Conservation (phyloP, 2,113 vertebrate genomes). For the Cyphomyrus plagiostoma region DNA sequence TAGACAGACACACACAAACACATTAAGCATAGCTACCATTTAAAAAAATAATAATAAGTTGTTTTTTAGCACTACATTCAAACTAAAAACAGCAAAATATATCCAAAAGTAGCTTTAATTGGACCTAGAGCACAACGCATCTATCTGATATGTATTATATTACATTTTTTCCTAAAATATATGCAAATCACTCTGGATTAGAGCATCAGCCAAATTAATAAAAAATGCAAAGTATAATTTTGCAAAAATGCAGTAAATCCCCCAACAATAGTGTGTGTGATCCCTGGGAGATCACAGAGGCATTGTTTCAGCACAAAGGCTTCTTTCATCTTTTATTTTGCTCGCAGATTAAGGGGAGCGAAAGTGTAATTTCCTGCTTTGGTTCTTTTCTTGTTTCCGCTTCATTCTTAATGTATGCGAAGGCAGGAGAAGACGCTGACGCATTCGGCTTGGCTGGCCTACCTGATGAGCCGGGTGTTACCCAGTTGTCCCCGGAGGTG, state of each 20-base stretch:
- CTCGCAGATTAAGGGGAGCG: neutral
- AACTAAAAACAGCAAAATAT: neutral
- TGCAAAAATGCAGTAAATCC: neutral
- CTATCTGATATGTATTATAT: neutral
- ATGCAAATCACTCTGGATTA: neutral
- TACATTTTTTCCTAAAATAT: no score
- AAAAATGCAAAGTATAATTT: conserved; percentile 1
- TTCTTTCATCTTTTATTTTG: neutral
- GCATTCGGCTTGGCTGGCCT: neutral
- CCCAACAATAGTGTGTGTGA: neutral
- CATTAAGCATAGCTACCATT: neutral
- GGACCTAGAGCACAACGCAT: neutral
- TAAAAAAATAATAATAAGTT: neutral
- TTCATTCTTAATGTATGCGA: neutral
- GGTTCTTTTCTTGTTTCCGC: neutral
- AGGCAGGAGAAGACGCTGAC: neutral
- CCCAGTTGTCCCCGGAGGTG: neutral
- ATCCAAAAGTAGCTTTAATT: neutral
- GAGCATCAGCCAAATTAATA: neutral
- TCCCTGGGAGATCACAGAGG: neutral
- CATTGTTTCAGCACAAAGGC: conserved; percentile 3
- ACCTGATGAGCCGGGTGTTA: neutral
- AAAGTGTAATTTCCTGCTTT: neutral
- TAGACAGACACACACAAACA: neutral
- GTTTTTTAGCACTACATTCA: neutral